phyloP scores from a whole-genome alignment of 2,113 vertebrate genomes.

The Micronycteris hirsuta region DNA sequence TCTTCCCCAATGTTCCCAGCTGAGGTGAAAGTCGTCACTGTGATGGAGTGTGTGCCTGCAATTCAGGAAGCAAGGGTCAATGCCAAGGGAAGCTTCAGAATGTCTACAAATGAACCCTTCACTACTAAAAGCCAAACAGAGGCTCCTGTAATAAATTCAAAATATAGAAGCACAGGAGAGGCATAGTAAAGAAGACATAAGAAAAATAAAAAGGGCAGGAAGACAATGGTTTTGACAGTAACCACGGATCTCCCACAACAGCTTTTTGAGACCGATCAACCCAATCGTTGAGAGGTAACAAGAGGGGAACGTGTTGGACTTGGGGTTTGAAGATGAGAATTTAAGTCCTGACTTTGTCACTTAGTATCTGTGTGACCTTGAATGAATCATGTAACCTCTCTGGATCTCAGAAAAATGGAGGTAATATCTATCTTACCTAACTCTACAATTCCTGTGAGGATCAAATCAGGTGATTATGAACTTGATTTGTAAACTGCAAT shows the following conservation, averaged over 20 bases:
- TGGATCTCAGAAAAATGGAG: neutral
- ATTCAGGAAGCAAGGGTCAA: conserved; percentile 6
- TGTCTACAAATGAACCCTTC: neutral
- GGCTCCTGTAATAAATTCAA: neutral
- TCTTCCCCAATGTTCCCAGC: conserved; percentile 71
- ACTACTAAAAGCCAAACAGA: neutral
- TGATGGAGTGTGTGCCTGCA: conserved; percentile 71
- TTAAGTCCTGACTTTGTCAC: neutral
- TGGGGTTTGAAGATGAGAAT: neutral
- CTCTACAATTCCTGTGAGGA: neutral
- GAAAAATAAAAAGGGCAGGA: neutral
- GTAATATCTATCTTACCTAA: neutral
- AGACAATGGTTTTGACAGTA: neutral
- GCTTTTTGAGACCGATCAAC: neutral
- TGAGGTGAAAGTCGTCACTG: conserved; percentile 1
- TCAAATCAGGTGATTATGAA: neutral
- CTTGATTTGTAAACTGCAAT: neutral
- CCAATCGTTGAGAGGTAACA: neutral
- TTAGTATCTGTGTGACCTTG: neutral
- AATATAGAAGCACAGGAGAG: neutral
- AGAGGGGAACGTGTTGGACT: neutral
- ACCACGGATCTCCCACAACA: neutral
- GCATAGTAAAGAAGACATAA: neutral
- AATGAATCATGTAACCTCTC: neutral
- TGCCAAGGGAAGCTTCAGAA: neutral